Base-by-base conservation (phyloP, 2,888 invertebrate species). In the Pseudoips prasinana region DNA sequence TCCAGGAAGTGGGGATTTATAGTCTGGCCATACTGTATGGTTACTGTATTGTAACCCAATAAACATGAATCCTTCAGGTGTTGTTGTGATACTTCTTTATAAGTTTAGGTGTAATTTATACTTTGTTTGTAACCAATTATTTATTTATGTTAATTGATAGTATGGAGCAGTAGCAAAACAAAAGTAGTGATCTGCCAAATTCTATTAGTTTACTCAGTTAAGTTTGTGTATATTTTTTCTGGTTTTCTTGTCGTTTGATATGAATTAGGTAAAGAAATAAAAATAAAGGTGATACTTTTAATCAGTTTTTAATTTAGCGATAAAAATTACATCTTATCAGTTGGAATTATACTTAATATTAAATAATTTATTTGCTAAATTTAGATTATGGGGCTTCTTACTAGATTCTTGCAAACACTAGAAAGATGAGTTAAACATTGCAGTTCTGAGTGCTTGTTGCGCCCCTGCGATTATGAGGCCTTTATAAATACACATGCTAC, bases 351-450 rank as follows among this genome's bases (percentile, higher is more conserved):
- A 73, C 54, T 76, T 80, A 79, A 64, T 63, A 75, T 74, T 76
- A 82, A 84, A 83, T 82, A 78, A 80, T 81, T 81, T 79, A 78
- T 70, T 70, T 64, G 57, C 78, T 81, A 77, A 73, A 73, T 75
- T 73, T 75, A 76, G 65, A 75, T 67, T 66, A 75, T 77, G 81
- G 79, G 79, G 78, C 80, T 63, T 67, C 57, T 64, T 58, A 56
- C 39, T 65, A 66, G 58, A 57, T 51, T 61, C 51, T 54, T 51
- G 43, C 52, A 60, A 61, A 54, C 58, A 47, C 50, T 54, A 40
- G 39, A 54, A 53, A 33, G 50, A 47, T 52, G 51, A 53, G 46
- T 46, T 48, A 41, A 32, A 36, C 44, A 59, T 49, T 43, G 42
- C 40, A 52, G 35, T 42, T 45, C n/a, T 39, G 39, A 46, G 38